Evolutionary conservation across 1,140 invertebrate species (phyloP), one percentile per base, ranked within the genome.

Genomic region (Trachelipus rathkii): DNA sequence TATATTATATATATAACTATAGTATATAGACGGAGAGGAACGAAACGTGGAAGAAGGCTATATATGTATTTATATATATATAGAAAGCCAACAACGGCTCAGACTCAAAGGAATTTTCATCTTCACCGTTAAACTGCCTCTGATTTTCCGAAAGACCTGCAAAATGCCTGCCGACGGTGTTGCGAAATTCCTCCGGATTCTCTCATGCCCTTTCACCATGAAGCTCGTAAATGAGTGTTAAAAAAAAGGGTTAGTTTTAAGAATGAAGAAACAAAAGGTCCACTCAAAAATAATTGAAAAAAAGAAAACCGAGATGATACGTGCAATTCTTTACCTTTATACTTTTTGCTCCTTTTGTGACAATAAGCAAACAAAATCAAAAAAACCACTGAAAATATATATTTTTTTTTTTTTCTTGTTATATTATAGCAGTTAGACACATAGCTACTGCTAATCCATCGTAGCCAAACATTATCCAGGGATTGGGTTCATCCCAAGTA

Each of bases 381-480:
- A 77, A 81, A 81, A n/a, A 77, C 46, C 53, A 77, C 76, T 15
- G 77, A 79, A 66, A 77, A 81, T 23, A n/a, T n/a, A n/a, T n/a
- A n/a, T n/a, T n/a, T n/a, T n/a, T n/a, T n/a, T n/a, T n/a, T n/a
- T n/a, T n/a, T n/a, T n/a, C n/a, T n/a, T n/a, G n/a, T n/a, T n/a
- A n/a, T n/a, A 79, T 68, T n/a, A 81, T 74, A 11, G 80, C 80
- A 15, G 80, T 81, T 68, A 81, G 77, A 11, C 77, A 77, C 80
- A 81, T 81, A 10, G 80, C 80, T 60, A 81, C 80, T 1, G 80
- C 80, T 66, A 81, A 73, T 4, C 80, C 80, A 69, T 81, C 80
- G 43, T 81, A 81, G 43, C 80, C 80, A 71, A 81, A 81, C 80
- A 81, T 81, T 60, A 81, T 75, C 80, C 80, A 81, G 0, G 80